Evolutionary conservation across 1,140 invertebrate species (phyloP), one percentile per base, ranked within the genome.

Genomic region (Habropoda laboriosa): DNA sequence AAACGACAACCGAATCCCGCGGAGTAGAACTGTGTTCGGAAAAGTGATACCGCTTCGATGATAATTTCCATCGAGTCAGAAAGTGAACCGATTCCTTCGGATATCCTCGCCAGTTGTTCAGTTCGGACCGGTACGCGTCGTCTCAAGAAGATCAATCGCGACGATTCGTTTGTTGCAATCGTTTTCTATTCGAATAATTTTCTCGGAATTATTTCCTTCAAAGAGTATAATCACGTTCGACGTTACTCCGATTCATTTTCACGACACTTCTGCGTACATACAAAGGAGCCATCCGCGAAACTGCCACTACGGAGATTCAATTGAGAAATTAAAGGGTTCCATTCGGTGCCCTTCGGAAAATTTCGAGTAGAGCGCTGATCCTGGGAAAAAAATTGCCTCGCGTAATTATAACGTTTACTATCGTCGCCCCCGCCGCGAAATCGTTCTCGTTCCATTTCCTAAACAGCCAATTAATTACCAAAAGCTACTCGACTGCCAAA

Each of bases 291-390:
- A 61, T 13, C 21, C 67, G 68, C 47, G 55, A 71, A 75, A 85
- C 83, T 85, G 83, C 84, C 84, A 86, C 68, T 73, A 57, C 51
- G 58, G 51, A 68, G 70, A 57, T 30, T 24, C n/a, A n/a, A n/a
- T n/a, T n/a, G n/a, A 2, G 12, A 32, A 18, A 21, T 32, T 16
- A 45, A 51, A 32, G 38, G 27, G 16, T 47, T 27, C 35, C 8
- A 32, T n/a, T 45, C 55, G 63, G 16, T 53, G 60, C 67, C 78
- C 51, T 71, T 53, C 40, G n/a, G 42, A 38, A 27, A 35, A 57
- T 64, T 68, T 73, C 82, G 72, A 35, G 27, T 24, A 18, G 35
- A 21, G 2, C 18, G n/a, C 40, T 16, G 42, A 61, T 75, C 78
- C 82, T 74, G 49, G 42, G 70, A 61, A 79, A 79, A 57, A 35